Evolutionary conservation across 64 coral and sea anemone species (phyloP).

Genomic region (Actinia equina): DNA sequence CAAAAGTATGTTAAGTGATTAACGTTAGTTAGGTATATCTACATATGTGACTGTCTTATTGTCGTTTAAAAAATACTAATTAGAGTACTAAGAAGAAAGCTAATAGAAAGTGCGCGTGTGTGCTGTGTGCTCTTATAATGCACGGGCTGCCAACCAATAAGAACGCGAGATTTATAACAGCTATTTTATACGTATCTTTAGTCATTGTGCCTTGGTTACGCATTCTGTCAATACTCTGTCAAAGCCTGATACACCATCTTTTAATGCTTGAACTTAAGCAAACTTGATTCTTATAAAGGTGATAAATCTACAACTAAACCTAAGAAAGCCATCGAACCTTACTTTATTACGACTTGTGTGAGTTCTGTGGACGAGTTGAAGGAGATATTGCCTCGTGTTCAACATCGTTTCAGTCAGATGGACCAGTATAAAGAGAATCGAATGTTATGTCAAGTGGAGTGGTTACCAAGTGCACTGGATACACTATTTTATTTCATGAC

Average conservation of each 20-base stretch:
- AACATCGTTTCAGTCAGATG: slow-evolving; percentile 51
- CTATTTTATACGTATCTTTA: too few species aligned
- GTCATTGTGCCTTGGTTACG: too few species aligned
- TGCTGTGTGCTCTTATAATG: too few species aligned
- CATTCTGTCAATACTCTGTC: too few species aligned
- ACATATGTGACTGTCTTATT: too few species aligned
- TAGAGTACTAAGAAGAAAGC: too few species aligned
- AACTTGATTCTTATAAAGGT: background rate
- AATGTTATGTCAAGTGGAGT: slow-evolving; percentile 48
- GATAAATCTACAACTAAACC: background rate
- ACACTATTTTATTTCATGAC: slow-evolving; percentile 74
- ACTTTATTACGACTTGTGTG: slow-evolving; percentile 71
- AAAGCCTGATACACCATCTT: too few species aligned
- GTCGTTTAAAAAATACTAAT: too few species aligned
- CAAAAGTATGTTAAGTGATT: background rate
- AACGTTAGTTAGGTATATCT: too few species aligned
- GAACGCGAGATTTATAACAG: too few species aligned
- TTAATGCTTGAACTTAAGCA: background rate
- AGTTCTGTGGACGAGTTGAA: slow-evolving; percentile 58
- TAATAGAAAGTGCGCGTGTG: too few species aligned
- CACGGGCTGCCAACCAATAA: too few species aligned
- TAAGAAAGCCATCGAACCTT: slow-evolving; percentile 38
- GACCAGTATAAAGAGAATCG: slow-evolving; percentile 82
- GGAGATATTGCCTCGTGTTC: slow-evolving; percentile 56
- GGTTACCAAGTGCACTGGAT: slow-evolving; percentile 63